These are phyloP conservation scores for Thryonomys swinderianus DNA, from an alignment of 2,113 vertebrate species.

Conservation along the genomic window DNA sequence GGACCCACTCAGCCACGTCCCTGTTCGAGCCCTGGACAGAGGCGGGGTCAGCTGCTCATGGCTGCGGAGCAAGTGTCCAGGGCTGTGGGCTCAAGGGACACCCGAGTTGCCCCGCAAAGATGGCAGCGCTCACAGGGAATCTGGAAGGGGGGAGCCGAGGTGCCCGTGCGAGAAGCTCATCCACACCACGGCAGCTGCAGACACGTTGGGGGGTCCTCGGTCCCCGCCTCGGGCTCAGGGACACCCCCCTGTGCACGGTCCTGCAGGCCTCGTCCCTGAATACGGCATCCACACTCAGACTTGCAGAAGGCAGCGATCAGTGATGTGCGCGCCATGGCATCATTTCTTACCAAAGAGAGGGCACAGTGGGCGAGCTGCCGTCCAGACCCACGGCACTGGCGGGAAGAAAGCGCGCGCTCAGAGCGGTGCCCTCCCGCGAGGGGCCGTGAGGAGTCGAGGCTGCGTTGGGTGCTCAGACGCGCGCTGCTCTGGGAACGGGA, in stretches of 20 bases:
- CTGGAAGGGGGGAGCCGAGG: neutral
- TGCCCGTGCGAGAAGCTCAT: neutral
- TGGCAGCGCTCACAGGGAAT: too few relatives aligned
- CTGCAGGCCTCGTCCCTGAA: neutral
- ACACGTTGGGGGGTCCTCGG: accelerated
- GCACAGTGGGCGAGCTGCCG: too few relatives aligned
- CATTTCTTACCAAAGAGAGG: neutral
- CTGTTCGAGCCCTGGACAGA: neutral
- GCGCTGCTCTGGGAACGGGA: too few relatives aligned
- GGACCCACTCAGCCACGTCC: neutral
- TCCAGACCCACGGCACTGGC: too few relatives aligned
- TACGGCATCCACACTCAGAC: neutral
- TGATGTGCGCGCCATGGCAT: neutral
- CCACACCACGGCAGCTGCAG: too few relatives aligned
- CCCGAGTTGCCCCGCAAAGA: neutral
- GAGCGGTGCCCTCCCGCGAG: too few relatives aligned
- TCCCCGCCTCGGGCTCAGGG: neutral
- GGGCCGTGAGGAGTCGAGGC: too few relatives aligned
- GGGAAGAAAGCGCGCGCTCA: neutral
- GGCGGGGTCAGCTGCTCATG: too few relatives aligned
- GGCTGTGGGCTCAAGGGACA: neutral
- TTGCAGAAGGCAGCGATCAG: neutral
- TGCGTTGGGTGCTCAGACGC: too few relatives aligned
- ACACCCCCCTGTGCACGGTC: accelerated
- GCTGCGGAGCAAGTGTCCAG: neutral